Base-by-base conservation (phyloP, 2,888 invertebrate species). In the Dyspetes luteomarginatus region DNA sequence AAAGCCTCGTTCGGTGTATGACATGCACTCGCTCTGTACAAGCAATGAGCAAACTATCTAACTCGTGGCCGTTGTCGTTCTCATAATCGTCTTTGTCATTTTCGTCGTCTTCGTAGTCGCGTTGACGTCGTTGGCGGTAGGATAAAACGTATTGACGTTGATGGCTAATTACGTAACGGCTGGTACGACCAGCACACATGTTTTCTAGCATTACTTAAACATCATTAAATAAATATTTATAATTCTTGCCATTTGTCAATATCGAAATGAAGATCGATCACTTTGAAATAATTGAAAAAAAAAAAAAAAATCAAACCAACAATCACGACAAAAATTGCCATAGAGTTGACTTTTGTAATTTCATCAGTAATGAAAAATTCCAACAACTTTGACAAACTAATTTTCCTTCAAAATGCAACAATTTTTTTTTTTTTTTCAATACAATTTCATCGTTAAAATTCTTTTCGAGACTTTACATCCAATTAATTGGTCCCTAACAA, bases 141-240 rank as follows among this genome's bases (percentile, higher is more conserved):
- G 71, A 76, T 80, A 67, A 72, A 75, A 65, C 67, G 82, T 55
- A 69, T 81, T 72, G 75, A 84, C 81, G 72, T 69, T 82, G 75
- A 78, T 74, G 73, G 55, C 62, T 41, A 75, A 81, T 75, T 64
- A 58, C 71, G 56, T 72, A 82, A 73, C 55, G 55, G 43, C 48
- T 15, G 15, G 55, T 36, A 55, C 62, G 67, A 62, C 36, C 17
- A 67, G 28, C 36, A 22, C 50, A 45, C 72, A 15, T 24, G 69
- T 60, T 30, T 36, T 7, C n/a, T 9, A 19, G 5, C 24, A 24
- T 58, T 48, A 60, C 50, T 50, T 24, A 71, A 50, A 24, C n/a
- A 36, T 22, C 52, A 48, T 64, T 24, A 30, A 65, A 50, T 55
- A 60, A 75, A 65, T 65, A 75, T 79, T 65, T 43, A 15, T 28